Evolutionary conservation across 2,113 vertebrate genomes (phyloP), one percentile per base, ranked within the genome.

Genomic region (Baryphthengus martii): DNA sequence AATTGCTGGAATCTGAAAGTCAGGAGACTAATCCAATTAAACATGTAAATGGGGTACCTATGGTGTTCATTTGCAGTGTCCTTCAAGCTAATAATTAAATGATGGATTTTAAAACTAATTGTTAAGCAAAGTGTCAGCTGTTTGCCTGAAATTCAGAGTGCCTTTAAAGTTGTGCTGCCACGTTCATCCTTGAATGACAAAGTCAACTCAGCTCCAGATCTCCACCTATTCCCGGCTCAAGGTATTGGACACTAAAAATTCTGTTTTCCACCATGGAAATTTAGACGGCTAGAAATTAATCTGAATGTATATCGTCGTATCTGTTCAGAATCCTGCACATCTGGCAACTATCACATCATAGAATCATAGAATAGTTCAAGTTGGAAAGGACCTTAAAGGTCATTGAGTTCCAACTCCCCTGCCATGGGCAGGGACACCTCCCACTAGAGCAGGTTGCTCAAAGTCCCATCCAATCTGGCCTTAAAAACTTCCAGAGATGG

Each of bases 21-120:
- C 92, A 96, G 91, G 75, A 90, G 82, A 93, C 87, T 97, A 96
- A 98, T 97, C 66, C 25, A 56, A 97, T 98, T 98, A 98, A 97
- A 96, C 83, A 97, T 96, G 96, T 95, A 97, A 97, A 98, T 96
- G 55, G 42, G 37, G 80, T 62, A 94, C 67, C 79, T 76, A 89
- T 89, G 25, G 15, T 92, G 56, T 93, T 98, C 92, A 83, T 96
- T 97, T 97, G 80, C 79, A 85, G 37, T 94, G 93, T 96, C 91
- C 95, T 97, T 97, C 95, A 85, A 94, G 85, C 67, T 97, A 93
- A 97, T 96, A 96, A 97, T 97, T 95, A 96, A 97, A 96, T 97
- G 93, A 97, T 94, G 80, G 71, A 94, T 97, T 97, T 98, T 92
- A 75, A 95, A 96, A 97, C 90, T 97, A 97, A 97, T 97, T 97